Base-by-base conservation (phyloP, 1,140 invertebrate genomes). In the Drosophila saltans region DNA sequence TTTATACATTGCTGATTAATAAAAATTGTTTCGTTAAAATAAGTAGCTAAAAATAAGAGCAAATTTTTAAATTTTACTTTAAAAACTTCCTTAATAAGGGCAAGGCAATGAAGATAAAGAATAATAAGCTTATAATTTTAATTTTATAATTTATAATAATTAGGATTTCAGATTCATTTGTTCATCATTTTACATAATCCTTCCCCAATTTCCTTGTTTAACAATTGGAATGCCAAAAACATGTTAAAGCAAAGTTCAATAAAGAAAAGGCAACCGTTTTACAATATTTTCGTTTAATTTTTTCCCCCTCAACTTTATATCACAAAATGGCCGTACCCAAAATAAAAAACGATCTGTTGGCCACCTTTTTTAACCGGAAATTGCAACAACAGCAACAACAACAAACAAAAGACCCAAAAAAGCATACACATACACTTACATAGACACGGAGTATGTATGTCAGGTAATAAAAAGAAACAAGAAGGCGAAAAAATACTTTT, bases 331-430 rank as follows among this genome's bases (percentile, higher is more conserved):
- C 33, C 33, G 48, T 26, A 24, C 7, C 45, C 45, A 52, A 52
- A 39, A 11, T 16, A 48, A 52, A 16, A 41, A 45, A 16, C 7
- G 41, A 11, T 62, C 21, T 48, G 45, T 24, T 26, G 4, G 41
- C 33, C 70, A 40, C 55, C 59, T 33, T 43, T 45, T 45, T 71
- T 56, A 67, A 60, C 59, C 72, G 66, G 59, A 75, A 78, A 72
- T 75, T 72, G 66, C 45, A 59, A 52, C 24, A 33, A 52, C 45
- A 59, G 45, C 24, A 33, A 52, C 56, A 74, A 58, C 57, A 26
- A 9, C n/a, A 66, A 65, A 8, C 33, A 59, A 72, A 60, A 26
- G 11, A 48, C 28, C 40, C 2, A 7, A 28, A 52, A 43, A 39
- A 61, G 55, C 43, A 36, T 11, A 55, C 28, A 48, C 7, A 64